Base-by-base conservation (phyloP, 2,797 vertebrate genomes). In the Octomys mimax region DNA sequence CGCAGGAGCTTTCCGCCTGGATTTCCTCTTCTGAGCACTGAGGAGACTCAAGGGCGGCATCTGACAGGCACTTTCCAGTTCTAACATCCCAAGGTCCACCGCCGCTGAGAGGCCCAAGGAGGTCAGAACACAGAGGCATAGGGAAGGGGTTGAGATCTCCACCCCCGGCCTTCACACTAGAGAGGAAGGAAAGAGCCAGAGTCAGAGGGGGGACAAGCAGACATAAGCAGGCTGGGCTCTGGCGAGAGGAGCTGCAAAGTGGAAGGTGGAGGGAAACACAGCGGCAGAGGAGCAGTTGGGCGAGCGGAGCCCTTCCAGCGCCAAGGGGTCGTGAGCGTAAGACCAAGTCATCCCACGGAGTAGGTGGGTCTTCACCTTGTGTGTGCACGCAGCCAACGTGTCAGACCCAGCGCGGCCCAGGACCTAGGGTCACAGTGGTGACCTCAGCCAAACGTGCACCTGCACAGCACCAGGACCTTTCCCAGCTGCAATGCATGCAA, bases 401-500 rank as follows among this genome's bases (percentile, higher is more conserved):
- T n/a, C 24, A 52, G 24, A 7, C 21, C 14, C 10, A 28, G 22
- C 64, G 39, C 5, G n/a, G 31, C 14, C 42, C 86, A 59, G 16
- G 19, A 42, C 46, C 49, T 16, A 52, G 21, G 22, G 14, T 64
- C 68, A 0, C 0, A 92, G 64, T 42, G 70, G 96, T 95, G 82
- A 87, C 10, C 84, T 97, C 89, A 71, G 46, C 66, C 88, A 85
- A 92, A 97, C 78, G 28, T 57, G 75, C 83, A 83, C 83, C 92
- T 87, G 59, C 68, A 6, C 26, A 42, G 36, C 49, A 52, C 64
- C 2, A 54, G n/a, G n/a, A 6, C 36, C 16, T 92, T 96, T 95
- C 92, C 64, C 73, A 31, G 19, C 91, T 90, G 70, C 95, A 83
- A n/a, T 14, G 79, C 96, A 33, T 81, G 84, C 52, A 98, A 97